These are phyloP conservation scores for Philhelius pedissequus DNA, from an alignment of 2,888 invertebrate species.

Conservation along the genomic window DNA sequence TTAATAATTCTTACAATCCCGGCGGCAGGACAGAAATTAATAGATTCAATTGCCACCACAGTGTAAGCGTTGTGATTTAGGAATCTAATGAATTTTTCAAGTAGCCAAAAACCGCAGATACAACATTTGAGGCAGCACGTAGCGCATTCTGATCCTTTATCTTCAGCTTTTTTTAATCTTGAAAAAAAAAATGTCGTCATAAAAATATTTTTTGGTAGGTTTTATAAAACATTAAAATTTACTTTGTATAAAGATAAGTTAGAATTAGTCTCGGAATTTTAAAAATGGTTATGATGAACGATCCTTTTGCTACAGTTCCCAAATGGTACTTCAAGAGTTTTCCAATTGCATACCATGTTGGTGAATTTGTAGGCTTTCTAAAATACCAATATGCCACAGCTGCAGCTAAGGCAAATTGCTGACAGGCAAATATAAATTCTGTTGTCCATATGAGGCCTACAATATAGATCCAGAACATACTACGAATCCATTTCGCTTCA, in stretches of 20 bases:
- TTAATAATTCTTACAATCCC: slow-evolving; percentile 84
- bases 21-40: slow-evolving; percentile 94
- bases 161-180: slow-evolving; percentile 84
- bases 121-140: slow-evolving; percentile 89
- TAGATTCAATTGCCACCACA: slow-evolving; percentile 94
- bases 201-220: background rate
- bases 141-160: slow-evolving; percentile 87
- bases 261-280: slow-evolving; percentile 94
- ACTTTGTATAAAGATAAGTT: slow-evolving; percentile 94
- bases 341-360: slow-evolving; percentile 81
- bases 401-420: slow-evolving; percentile 95
- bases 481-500: slow-evolving; percentile 89
- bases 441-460: slow-evolving; percentile 95
- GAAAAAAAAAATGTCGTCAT: slow-evolving; percentile 61
- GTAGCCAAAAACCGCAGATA: slow-evolving; percentile 93
- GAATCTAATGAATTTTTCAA: slow-evolving; percentile 94
- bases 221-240: slow-evolving; percentile 74
- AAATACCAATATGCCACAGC: slow-evolving; percentile 98
- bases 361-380: slow-evolving; percentile 85
- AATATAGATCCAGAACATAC: slow-evolving; percentile 96
- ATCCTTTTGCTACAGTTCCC: slow-evolving; percentile 97
- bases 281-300: slow-evolving; percentile 94
- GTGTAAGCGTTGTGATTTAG: slow-evolving; percentile 97
- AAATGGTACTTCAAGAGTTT: slow-evolving; percentile 92
- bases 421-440: slow-evolving; percentile 96